Evolutionary conservation across 2,113 vertebrate genomes (phyloP).

Genomic region (Nannobrachium achirus): DNA sequence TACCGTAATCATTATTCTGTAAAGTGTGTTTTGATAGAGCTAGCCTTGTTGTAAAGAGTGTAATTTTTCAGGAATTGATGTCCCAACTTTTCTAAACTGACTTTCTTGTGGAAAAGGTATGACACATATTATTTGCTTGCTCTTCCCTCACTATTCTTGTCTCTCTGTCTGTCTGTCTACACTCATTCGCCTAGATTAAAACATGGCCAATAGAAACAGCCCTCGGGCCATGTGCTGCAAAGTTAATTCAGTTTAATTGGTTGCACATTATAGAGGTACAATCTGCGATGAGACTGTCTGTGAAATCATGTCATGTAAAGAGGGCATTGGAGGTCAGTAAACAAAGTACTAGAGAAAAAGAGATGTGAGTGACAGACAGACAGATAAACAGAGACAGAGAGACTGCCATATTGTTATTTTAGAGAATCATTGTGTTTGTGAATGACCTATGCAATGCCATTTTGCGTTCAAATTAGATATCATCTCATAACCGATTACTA

Average conservation of each 20-base stretch:
- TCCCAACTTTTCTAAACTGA: too few relatives aligned
- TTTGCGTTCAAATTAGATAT: constrained; percentile 49
- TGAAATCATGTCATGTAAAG: constrained; percentile 33
- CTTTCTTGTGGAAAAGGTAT: too few relatives aligned
- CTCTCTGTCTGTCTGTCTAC: neutral
- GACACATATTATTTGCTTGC: neutral
- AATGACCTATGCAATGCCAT: constrained; percentile 48
- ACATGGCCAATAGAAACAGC: constrained; percentile 38
- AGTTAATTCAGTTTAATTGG: constrained; percentile 43
- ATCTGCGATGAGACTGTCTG: constrained; percentile 37
- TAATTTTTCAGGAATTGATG: too few relatives aligned
- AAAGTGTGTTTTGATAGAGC: too few relatives aligned
- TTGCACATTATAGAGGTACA: constrained; percentile 47
- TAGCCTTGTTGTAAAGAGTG: too few relatives aligned
- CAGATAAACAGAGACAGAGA: constrained; percentile 21
- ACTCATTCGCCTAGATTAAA: constrained; percentile 14
- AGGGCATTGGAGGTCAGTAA: constrained; percentile 26
- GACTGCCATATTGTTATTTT: constrained; percentile 34
- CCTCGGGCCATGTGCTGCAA: constrained; percentile 18
- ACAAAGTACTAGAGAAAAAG: constrained; percentile 13
- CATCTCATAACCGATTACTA: constrained; percentile 39
- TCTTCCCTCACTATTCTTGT: neutral
- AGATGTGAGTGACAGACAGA: constrained; percentile 11
- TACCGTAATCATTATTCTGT: too few relatives aligned
- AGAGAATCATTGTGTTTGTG: constrained; percentile 22